These are phyloP conservation scores for Butorides virescens DNA, from an alignment of 2,113 vertebrate genomes.

Conservation along the genomic window DNA sequence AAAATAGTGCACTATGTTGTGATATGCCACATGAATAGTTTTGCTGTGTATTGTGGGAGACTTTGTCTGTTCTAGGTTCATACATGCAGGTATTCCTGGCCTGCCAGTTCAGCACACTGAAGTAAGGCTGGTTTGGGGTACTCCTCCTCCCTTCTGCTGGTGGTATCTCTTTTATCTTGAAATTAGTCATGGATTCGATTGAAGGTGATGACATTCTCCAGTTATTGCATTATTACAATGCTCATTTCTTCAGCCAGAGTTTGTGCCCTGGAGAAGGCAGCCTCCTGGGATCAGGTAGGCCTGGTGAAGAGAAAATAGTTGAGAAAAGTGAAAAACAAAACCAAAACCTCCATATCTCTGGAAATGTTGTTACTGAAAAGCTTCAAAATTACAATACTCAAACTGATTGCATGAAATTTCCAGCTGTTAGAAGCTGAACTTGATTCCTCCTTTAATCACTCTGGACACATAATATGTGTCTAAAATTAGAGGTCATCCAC, in stretches of 20 bases:
- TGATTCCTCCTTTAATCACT: constrained; percentile 33
- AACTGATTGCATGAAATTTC: constrained; percentile 19
- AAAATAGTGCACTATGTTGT: neutral
- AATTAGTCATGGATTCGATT: neutral
- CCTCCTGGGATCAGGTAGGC: neutral
- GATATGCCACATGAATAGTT: neutral
- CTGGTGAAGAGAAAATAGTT: neutral
- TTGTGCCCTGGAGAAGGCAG: neutral
- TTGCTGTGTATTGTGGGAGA: neutral
- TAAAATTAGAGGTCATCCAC: constrained; percentile 37
- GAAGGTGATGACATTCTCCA: neutral
- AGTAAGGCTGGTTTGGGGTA: neutral
- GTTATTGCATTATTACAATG: neutral
- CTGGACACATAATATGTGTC: neutral
- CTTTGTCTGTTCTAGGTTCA: neutral
- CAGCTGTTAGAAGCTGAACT: constrained; percentile 37
- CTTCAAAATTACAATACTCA: neutral
- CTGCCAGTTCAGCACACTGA: neutral
- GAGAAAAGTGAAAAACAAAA: neutral
- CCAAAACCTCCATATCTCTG: neutral
- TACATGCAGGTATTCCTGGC: neutral
- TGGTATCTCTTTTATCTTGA: neutral
- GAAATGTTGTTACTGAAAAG: neutral
- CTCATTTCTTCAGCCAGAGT: neutral
- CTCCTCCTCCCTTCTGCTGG: neutral